Percentiles rank a stretch among this genome's conserved stretches.
phyloP scores from a whole-genome alignment of 2,888 invertebrate species.

The Plagiodera versicolora region DNA sequence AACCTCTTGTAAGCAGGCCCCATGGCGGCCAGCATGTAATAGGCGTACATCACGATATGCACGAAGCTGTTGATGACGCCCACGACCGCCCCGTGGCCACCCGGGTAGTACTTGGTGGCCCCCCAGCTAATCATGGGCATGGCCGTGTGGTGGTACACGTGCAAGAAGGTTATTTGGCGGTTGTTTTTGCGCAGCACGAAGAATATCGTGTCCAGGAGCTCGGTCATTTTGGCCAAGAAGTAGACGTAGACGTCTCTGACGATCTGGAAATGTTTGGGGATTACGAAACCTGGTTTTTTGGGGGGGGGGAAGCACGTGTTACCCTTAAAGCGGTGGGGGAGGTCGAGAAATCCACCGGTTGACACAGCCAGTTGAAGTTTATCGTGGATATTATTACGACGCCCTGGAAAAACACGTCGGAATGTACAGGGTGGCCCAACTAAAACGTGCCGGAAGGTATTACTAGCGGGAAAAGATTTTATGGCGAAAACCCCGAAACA shows the following conservation, averaged over 20 bases:
- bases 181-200: slow-evolving; percentile 84
- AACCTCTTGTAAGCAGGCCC: slow-evolving; percentile 75
- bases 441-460: too few species aligned
- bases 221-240: slow-evolving; percentile 85
- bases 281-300: too few species aligned
- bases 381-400: slow-evolving; percentile 76
- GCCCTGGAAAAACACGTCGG: slow-evolving; percentile 60
- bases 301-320: too few species aligned
- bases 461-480: too few species aligned
- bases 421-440: too few species aligned
- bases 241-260: slow-evolving; percentile 92
- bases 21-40: slow-evolving; percentile 75
- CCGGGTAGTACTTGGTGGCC: slow-evolving; percentile 78
- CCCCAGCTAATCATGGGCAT: slow-evolving; percentile 96
- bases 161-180: slow-evolving; percentile 82
- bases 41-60: slow-evolving; percentile 81
- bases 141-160: slow-evolving; percentile 86
- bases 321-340: slow-evolving; percentile 79
- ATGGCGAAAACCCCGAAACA: too few species aligned
- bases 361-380: slow-evolving; percentile 87
- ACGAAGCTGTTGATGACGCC: slow-evolving; percentile 75
- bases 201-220: slow-evolving; percentile 86
- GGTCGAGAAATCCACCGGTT: slow-evolving; percentile 84
- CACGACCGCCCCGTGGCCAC: slow-evolving; percentile 71
- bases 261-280: neutral